Evolutionary conservation across 2,797 vertebrate genomes (phyloP).

Genomic region (Periophthalmus magnuspinnatus): DNA sequence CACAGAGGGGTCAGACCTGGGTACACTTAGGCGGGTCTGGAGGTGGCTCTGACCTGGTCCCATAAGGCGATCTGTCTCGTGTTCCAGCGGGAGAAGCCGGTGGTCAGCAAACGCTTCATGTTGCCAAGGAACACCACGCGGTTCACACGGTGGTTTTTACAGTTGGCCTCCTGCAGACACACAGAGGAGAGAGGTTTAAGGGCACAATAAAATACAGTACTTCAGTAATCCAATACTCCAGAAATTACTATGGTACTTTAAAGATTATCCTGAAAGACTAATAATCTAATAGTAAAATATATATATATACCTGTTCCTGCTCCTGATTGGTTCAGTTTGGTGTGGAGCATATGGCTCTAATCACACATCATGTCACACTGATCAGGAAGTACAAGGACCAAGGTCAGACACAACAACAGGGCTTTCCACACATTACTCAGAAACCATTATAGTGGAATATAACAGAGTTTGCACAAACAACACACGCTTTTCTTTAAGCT

Average conservation of each 20-base stretch:
- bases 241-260: too few relatives aligned
- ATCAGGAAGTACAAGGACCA: neutral
- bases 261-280: too few relatives aligned
- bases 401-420: conserved; percentile 11
- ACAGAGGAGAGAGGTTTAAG: neutral
- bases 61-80: conserved; percentile 96
- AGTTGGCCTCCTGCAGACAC: conserved; percentile 86
- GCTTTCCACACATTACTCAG: too few relatives aligned
- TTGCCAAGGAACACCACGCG: conserved; percentile 95
- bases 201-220: neutral
- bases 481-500: too few relatives aligned
- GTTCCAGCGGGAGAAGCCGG: conserved; percentile 97
- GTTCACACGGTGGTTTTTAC: conserved; percentile 96
- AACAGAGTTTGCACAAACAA: too few relatives aligned
- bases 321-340: conserved; percentile 19
- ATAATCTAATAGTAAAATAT: too few relatives aligned
- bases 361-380: conserved; percentile 21
- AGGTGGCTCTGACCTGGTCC: conserved; percentile 89
- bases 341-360: conserved; percentile 11
- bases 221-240: neutral
- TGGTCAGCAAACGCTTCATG: conserved; percentile 92
- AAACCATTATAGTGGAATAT: too few relatives aligned
- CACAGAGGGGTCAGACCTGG: neutral
- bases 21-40: conserved; percentile 15
- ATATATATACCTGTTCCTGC: too few relatives aligned